Evolutionary conservation across 1,140 invertebrate species (phyloP).

Genomic region (Zophobas atratus): DNA sequence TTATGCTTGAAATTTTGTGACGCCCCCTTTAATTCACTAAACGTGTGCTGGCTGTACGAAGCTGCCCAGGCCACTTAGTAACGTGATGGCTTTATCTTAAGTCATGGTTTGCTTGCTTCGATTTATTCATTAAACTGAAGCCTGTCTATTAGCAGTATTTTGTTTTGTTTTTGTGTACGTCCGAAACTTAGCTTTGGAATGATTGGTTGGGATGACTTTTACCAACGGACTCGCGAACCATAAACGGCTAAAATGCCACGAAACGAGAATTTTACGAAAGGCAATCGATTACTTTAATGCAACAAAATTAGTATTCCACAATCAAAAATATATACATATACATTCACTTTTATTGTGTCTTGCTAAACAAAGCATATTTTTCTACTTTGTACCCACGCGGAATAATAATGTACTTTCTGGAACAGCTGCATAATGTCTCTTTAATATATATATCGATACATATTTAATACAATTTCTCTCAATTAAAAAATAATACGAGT

Average conservation of each 20-base stretch:
- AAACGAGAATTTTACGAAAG: too few relatives aligned
- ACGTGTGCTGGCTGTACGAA: conserved; percentile 25
- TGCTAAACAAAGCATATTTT: too few relatives aligned
- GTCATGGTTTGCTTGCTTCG: conserved; percentile 39
- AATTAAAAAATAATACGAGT: too few relatives aligned
- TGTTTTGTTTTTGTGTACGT: conserved; percentile 7
- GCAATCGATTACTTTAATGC: too few relatives aligned
- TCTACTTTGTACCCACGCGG: too few relatives aligned
- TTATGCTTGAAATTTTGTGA: conserved; percentile 35
- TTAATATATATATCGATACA: too few relatives aligned
- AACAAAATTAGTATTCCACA: too few relatives aligned
- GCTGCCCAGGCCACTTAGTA: conserved; percentile 32
- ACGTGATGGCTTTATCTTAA: conserved; percentile 48
- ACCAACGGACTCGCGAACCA: background rate
- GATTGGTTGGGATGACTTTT: conserved; percentile 5
- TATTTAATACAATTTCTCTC: too few relatives aligned
- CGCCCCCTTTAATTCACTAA: conserved; percentile 40
- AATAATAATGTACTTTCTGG: too few relatives aligned
- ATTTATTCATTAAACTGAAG: conserved; percentile 44
- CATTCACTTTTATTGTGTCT: too few relatives aligned
- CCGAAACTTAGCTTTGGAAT: conserved; percentile 7
- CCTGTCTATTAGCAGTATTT: conserved; percentile 39
- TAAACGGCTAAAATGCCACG: background rate
- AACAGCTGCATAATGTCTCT: too few relatives aligned
- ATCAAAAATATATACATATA: too few relatives aligned